A percentile compares a stretch with the other conserved stretches of the same genome.
These are phyloP conservation scores for Oryctes rhinoceros DNA, from an alignment of 1,140 invertebrate genomes.

Conservation along the genomic window DNA sequence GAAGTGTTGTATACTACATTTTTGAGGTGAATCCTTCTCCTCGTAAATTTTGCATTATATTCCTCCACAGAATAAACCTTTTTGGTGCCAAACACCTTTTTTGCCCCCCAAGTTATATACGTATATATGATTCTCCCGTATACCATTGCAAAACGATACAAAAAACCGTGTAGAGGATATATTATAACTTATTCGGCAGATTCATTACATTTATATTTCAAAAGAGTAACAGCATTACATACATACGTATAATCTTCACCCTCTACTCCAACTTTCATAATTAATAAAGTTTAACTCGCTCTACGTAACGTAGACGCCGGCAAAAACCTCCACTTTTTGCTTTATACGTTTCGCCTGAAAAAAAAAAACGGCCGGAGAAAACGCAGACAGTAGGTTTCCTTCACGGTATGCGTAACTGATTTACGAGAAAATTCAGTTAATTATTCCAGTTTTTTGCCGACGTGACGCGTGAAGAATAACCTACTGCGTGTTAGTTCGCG, in stretches of 20 bases:
- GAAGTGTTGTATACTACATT: too few relatives aligned
- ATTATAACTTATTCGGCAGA: background rate
- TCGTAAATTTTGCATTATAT: too few relatives aligned
- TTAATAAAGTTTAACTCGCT: background rate
- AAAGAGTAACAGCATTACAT: background rate
- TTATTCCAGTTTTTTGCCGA: background rate
- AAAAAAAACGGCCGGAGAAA: background rate
- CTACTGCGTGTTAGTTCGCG: background rate
- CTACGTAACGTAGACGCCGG: background rate
- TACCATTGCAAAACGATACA: background rate
- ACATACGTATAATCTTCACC: background rate
- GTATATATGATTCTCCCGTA: background rate
- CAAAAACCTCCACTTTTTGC: background rate
- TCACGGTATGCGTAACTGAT: background rate
- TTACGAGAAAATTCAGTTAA: background rate
- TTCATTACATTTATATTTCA: background rate
- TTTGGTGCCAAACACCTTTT: too few relatives aligned
- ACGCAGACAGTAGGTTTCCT: background rate
- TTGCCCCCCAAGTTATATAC: too few relatives aligned
- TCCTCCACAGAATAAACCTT: too few relatives aligned
- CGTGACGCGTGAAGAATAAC: background rate
- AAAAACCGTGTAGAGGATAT: background rate
- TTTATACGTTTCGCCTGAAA: background rate
- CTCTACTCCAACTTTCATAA: background rate
- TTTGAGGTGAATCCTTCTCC: too few relatives aligned